A percentile compares a stretch with the other conserved stretches of the same genome.
Evolutionary conservation across 2,113 vertebrate species (phyloP).

Genomic region (Meleagris gallopavo): DNA sequence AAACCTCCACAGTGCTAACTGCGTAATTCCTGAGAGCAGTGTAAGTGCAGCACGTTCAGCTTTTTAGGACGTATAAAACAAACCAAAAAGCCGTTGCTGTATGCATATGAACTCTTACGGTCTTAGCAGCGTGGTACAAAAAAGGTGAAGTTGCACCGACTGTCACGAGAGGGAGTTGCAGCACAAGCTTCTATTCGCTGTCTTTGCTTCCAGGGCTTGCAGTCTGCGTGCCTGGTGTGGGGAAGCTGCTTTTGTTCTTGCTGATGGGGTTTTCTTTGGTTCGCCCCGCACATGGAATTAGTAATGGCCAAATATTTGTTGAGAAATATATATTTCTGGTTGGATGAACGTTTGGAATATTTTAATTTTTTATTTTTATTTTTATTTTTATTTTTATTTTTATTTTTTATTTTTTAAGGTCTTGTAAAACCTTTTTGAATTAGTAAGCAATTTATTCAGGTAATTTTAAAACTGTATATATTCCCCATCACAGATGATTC

Average conservation of each 20-base stretch:
- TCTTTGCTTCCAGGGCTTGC: neutral
- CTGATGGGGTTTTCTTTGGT: neutral
- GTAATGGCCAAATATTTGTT: neutral
- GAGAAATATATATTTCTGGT: neutral
- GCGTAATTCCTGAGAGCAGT: rapidly evolving
- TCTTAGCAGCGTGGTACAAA: rapidly evolving
- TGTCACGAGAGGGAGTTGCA: slow-evolving; percentile 55
- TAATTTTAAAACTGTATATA: neutral
- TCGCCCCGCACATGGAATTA: neutral
- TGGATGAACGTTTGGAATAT: neutral
- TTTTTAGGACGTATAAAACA: neutral
- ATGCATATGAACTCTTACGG: rapidly evolving
- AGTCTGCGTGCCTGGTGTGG: neutral
- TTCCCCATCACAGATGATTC: neutral
- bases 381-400: too few species aligned
- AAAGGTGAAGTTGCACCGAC: neutral
- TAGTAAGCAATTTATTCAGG: neutral
- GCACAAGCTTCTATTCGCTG: neutral
- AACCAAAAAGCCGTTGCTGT: rapidly evolving
- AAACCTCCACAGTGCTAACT: neutral
- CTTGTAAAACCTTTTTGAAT: neutral
- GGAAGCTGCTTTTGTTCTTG: neutral
- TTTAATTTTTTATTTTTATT: neutral
- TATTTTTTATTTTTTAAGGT: too few species aligned
- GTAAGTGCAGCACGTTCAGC: neutral